Percentiles rank a stretch among this genome's conserved stretches.
Conservation (phyloP, 2,888 invertebrate genomes). For the Cryptus viduatorius region DNA sequence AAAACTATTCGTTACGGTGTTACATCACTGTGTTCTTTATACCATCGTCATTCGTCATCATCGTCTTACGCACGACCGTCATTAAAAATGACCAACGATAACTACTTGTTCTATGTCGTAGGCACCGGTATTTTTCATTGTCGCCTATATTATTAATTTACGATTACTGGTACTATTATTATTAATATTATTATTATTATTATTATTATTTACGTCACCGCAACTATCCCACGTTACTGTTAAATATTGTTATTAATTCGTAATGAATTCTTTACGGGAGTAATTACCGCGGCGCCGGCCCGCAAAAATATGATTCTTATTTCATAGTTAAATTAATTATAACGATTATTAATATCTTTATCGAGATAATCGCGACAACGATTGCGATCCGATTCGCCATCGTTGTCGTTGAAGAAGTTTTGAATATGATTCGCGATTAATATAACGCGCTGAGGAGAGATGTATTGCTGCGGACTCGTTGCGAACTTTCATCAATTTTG, state of each 20-base stretch:
- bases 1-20: slow-evolving; percentile 74
- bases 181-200: slow-evolving; percentile 53
- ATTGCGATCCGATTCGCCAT: slow-evolving; percentile 27
- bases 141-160: slow-evolving; percentile 60
- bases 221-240: slow-evolving; percentile 50
- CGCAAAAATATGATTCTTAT: slow-evolving; percentile 38
- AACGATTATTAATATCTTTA: slow-evolving; percentile 32
- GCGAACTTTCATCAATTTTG: slow-evolving; percentile 16
- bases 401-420: slow-evolving; percentile 21
- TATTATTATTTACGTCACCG: slow-evolving; percentile 43
- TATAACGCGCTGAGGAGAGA: neutral
- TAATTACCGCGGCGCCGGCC: slow-evolving; percentile 34
- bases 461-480: neutral
- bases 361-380: slow-evolving; percentile 24
- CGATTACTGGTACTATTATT: slow-evolving; percentile 54
- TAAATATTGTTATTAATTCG: slow-evolving; percentile 53
- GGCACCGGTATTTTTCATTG: slow-evolving; percentile 58
- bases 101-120: slow-evolving; percentile 63
- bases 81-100: slow-evolving; percentile 58
- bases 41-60: slow-evolving; percentile 70
- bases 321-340: slow-evolving; percentile 21
- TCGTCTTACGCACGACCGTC: slow-evolving; percentile 64
- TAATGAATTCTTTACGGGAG: slow-evolving; percentile 48
- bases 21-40: slow-evolving; percentile 71
- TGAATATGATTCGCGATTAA: slow-evolving; percentile 33